Conservation (phyloP, 1,140 invertebrate genomes). For the Trichonephila clavipes region DNA sequence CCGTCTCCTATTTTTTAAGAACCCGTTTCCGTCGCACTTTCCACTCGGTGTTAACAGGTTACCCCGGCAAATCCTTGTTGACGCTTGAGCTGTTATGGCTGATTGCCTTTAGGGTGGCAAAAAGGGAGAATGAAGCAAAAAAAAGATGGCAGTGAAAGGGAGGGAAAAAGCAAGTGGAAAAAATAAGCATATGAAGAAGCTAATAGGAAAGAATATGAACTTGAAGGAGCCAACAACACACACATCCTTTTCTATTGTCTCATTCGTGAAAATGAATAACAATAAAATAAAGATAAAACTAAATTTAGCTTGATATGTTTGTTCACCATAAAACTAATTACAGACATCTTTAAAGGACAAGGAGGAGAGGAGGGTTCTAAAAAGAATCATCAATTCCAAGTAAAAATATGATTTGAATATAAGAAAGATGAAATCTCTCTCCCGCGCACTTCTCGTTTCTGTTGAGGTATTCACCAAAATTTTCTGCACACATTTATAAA, state of each 20-base stretch:
- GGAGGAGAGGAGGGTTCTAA: too few species aligned
- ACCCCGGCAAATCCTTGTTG: slow-evolving; percentile 42
- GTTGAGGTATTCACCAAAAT: too few species aligned
- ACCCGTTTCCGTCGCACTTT: not conserved
- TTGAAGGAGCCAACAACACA: not conserved
- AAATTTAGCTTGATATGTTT: not conserved
- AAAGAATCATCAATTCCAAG: too few species aligned
- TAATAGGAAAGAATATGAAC: not conserved
- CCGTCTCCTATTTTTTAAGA: slow-evolving; percentile 39
- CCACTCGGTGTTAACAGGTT: slow-evolving; percentile 49
- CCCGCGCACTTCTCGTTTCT: too few species aligned
- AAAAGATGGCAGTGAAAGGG: not conserved
- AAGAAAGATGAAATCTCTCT: too few species aligned
- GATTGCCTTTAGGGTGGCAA: not conserved
- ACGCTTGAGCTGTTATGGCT: slow-evolving; percentile 36
- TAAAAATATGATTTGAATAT: too few species aligned
- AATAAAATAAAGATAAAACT: not conserved
- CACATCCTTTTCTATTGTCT: not conserved
- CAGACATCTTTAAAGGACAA: not conserved
- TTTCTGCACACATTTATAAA: too few species aligned
- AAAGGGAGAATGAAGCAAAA: not conserved
- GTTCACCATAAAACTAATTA: slow-evolving; percentile 13
- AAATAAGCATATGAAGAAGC: not conserved
- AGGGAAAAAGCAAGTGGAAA: not conserved
- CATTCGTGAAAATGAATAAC: not conserved